A percentile compares a stretch with the other conserved stretches of the same genome.
These are phyloP conservation scores for Graptemys geographica DNA, from an alignment of 2,797 vertebrate species.

Conservation along the genomic window DNA sequence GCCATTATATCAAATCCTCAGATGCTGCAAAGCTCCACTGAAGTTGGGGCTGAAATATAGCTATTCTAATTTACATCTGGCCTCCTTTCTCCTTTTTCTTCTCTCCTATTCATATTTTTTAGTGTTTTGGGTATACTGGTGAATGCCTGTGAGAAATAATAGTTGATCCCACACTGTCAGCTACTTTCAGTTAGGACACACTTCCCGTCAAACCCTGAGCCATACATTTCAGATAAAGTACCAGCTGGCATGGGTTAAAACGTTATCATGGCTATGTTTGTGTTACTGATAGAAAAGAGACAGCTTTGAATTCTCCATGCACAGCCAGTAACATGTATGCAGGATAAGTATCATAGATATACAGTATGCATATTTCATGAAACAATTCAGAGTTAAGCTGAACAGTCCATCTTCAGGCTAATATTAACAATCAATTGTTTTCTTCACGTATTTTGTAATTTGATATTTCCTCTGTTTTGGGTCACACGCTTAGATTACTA, in stretches of 20 bases:
- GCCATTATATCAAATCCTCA: not conserved
- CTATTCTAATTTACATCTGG: constrained; percentile 24
- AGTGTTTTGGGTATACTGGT: fast-evolving
- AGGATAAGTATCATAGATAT: not conserved
- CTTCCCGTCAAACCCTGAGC: not conserved
- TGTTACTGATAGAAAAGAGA: not conserved
- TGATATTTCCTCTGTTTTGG: not conserved
- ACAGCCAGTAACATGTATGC: not conserved
- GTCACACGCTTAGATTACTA: not conserved
- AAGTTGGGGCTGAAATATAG: not conserved
- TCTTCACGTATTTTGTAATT: not conserved
- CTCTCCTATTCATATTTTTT: not conserved
- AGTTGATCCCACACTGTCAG: not conserved
- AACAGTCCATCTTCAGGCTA: not conserved
- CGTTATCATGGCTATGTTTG: not conserved
- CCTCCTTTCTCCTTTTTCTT: not conserved
- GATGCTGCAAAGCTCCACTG: constrained; percentile 32
- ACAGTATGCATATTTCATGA: not conserved
- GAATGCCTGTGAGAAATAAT: not conserved
- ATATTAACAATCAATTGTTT: fast-evolving
- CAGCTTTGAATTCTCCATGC: not conserved
- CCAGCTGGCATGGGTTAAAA: not conserved
- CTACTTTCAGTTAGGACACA: not conserved
- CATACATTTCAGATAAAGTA: not conserved
- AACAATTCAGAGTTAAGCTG: not conserved